These are phyloP conservation scores for Hippopotamyrus pictus DNA, from an alignment of 2,797 vertebrate genomes.

Conservation along the genomic window DNA sequence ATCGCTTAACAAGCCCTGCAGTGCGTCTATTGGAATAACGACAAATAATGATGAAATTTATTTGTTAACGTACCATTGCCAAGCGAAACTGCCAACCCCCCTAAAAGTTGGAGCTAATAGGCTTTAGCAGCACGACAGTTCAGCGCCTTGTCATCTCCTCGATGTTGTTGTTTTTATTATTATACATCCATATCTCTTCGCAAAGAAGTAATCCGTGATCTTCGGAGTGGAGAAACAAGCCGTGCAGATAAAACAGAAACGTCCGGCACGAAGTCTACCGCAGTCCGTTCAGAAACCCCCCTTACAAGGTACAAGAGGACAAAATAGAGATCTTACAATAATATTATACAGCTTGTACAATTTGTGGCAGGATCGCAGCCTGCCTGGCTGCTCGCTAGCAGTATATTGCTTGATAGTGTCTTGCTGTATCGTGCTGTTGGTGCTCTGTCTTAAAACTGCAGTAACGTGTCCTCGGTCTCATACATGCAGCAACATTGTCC, in stretches of 20 bases:
- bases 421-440: conserved; percentile 27
- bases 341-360: conserved; percentile 24
- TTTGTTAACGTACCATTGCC: conserved; percentile 56
- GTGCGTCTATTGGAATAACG: conserved; percentile 25
- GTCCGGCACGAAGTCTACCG: conserved; percentile 39
- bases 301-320: conserved; percentile 32
- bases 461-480: conserved; percentile 29
- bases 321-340: conserved; percentile 27
- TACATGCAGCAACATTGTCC: conserved; percentile 35
- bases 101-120: conserved; percentile 41
- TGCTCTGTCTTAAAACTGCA: conserved; percentile 37
- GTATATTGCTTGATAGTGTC: conserved; percentile 32
- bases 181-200: conserved; percentile 38
- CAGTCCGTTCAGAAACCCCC: conserved; percentile 28
- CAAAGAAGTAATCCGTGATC: conserved; percentile 38
- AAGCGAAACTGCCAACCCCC: conserved; percentile 49
- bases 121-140: conserved; percentile 36
- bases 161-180: conserved; percentile 27
- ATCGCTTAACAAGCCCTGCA: conserved; percentile 18
- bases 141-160: conserved; percentile 43
- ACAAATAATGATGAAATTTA: conserved; percentile 43
- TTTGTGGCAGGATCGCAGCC: conserved; percentile 23
- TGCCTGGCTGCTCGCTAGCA: conserved; percentile 26
- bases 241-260: conserved; percentile 28
- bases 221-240: conserved; percentile 34